Conservation (phyloP, 2,797 vertebrate species). For the Muscicapa comitata region DNA sequence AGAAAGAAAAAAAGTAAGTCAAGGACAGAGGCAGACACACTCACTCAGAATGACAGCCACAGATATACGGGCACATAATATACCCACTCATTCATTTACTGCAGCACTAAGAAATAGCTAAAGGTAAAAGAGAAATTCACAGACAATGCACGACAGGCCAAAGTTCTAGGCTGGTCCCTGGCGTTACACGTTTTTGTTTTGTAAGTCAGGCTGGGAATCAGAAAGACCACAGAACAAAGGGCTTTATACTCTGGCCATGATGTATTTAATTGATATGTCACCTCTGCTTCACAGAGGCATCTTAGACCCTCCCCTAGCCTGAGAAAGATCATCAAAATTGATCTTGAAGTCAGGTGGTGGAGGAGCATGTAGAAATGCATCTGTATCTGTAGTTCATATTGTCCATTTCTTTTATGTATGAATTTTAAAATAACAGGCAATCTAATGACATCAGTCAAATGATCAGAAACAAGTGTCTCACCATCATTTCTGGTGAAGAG, state of each 20-base stretch:
- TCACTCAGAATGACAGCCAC: slow-evolving; percentile 51
- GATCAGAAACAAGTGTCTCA: background rate
- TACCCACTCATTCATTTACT: slow-evolving; percentile 62
- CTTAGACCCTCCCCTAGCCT: slow-evolving; percentile 25
- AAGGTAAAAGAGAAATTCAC: slow-evolving; percentile 62
- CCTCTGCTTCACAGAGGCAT: background rate
- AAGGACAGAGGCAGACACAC: slow-evolving; percentile 75
- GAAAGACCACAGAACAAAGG: slow-evolving; percentile 63
- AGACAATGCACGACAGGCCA: slow-evolving; percentile 70
- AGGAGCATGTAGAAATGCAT: background rate
- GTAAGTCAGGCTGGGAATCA: slow-evolving; percentile 63
- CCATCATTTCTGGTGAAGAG: background rate
- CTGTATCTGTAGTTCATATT: background rate
- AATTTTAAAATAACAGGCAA: background rate
- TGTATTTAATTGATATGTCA: slow-evolving; percentile 33
- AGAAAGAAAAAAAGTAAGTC: slow-evolving; percentile 76
- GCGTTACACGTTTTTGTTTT: slow-evolving; percentile 66
- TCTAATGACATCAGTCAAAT: background rate
- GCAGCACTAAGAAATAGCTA: slow-evolving; percentile 27
- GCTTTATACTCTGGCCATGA: slow-evolving; percentile 43
- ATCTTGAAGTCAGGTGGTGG: background rate
- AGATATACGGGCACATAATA: slow-evolving; percentile 55
- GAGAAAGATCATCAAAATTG: slow-evolving; percentile 49
- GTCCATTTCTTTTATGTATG: background rate
- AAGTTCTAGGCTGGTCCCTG: slow-evolving; percentile 75